These are phyloP conservation scores for Probosciger aterrimus DNA, from an alignment of 2,113 vertebrate species.

Conservation along the genomic window DNA sequence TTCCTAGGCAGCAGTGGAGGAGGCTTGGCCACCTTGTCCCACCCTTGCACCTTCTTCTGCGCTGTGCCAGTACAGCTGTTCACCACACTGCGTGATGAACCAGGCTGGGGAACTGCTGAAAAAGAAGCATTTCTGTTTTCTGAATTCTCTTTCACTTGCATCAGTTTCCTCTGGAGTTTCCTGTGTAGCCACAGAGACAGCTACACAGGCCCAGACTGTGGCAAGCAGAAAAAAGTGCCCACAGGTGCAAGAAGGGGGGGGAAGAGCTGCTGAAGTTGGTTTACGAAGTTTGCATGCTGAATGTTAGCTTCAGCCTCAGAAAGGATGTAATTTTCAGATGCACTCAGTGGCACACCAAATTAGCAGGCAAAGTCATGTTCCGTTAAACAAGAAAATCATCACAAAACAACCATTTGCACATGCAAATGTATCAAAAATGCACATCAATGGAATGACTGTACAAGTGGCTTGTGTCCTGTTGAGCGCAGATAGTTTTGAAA, in stretches of 20 bases:
- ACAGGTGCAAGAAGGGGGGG: not conserved
- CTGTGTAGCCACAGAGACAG: not conserved
- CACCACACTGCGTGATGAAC: accelerated
- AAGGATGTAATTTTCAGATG: not conserved
- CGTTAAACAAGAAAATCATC: not conserved
- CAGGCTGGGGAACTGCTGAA: not conserved
- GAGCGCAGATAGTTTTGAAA: not conserved
- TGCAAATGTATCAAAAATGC: not conserved
- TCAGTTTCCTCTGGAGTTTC: constrained; percentile 20
- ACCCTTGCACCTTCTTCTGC: not conserved
- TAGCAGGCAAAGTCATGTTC: not conserved
- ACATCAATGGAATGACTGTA: not conserved
- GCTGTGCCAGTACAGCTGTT: not conserved
- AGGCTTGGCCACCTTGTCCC: not conserved
- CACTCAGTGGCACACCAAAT: not conserved
- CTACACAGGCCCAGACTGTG: accelerated
- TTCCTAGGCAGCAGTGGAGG: not conserved
- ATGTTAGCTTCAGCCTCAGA: not conserved
- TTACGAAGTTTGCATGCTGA: not conserved
- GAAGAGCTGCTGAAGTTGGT: not conserved
- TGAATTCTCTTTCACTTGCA: constrained; percentile 4
- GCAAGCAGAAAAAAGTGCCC: not conserved
- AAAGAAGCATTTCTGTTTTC: constrained; percentile 9
- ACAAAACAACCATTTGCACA: not conserved
- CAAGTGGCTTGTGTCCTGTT: not conserved